phyloP scores from a whole-genome alignment of 2,888 invertebrate species.

The Automeris io region DNA sequence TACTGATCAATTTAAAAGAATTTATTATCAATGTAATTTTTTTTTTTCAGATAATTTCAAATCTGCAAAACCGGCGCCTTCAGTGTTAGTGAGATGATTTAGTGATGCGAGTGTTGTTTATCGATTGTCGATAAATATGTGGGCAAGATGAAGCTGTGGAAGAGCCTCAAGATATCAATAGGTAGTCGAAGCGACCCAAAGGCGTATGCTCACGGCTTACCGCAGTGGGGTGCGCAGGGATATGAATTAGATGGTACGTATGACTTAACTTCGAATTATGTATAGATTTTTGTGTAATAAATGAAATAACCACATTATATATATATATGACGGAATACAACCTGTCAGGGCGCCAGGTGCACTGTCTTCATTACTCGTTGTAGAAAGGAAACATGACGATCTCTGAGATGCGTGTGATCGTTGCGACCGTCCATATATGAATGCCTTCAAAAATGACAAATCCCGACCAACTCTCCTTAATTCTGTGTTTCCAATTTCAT shows the following conservation, averaged over 20 bases:
- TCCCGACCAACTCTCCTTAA: no score
- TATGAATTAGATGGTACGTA: slow-evolving; percentile 63
- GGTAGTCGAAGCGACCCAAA: slow-evolving; percentile 61
- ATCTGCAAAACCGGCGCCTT: not conserved
- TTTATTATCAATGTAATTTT: no score
- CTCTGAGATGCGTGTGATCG: no score
- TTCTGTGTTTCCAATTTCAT: no score
- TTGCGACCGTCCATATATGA: no score
- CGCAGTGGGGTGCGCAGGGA: slow-evolving; percentile 65
- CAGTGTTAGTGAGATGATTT: slow-evolving; percentile 7
- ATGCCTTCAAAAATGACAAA: no score
- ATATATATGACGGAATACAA: no score
- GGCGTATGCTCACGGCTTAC: slow-evolving; percentile 53
- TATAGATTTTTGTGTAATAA: not conserved
- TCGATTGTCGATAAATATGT: slow-evolving; percentile 48
- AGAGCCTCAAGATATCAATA: slow-evolving; percentile 70
- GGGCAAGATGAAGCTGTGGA: slow-evolving; percentile 73
- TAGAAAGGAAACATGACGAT: no score
- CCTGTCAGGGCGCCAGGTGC: no score
- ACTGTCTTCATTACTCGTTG: no score
- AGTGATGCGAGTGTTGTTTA: slow-evolving; percentile 22
- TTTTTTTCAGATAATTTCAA: slow-evolving; percentile 19
- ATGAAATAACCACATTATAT: not conserved
- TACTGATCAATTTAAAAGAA: no score
- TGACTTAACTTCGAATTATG: no score